Evolutionary conservation across 2,113 vertebrate species (phyloP), one percentile per base, ranked within the genome.

Genomic region (Pogonocichla stellata): DNA sequence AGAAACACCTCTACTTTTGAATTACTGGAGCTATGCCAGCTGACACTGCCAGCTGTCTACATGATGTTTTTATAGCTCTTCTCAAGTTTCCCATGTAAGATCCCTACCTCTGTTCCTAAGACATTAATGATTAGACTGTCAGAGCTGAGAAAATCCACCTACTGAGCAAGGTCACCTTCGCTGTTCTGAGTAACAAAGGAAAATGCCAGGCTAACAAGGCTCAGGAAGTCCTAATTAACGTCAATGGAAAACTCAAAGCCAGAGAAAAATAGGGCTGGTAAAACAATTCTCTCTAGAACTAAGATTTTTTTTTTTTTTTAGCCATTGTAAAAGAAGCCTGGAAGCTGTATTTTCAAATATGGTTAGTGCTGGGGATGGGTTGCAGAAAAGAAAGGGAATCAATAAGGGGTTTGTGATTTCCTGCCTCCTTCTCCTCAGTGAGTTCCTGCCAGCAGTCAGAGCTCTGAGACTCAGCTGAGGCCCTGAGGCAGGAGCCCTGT

Each of bases 101-200:
- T 86, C 75, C n/a, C 43, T 90, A 38, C 67, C 64, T 95, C 88
- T 94, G 34, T 86, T 95, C 85, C 80, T 93, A 86, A 95, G 90
- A 92, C 75, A 86, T 95, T 92, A 96, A 94, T 94, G 90, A 94
- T 96, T 92, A 96, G 86, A 60, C 71, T 96, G 90, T 90, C 88
- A 92, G 95, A 92, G 72, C 69, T 84, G 34, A 96, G 88, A 92
- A 96, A 95, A 95, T 83, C 86, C 72, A 95, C 90, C 80, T 84
- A 65, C 60, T 1, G 9, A 94, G 86, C 80, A 95, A 95, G 95
- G 96, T 96, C 95, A 96, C 92, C 95, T 92, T 93, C 0, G 0
- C 83, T 90, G 33, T 90, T 83, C 75, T 67, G 65, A 72, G 77
- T 86, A 74, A 95, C 86, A 96, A 95, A 94, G 61, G 86, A 92